These are phyloP conservation scores for Pristionchus japonicus DNA, from an alignment of 2,888 invertebrate species.

Conservation along the genomic window DNA sequence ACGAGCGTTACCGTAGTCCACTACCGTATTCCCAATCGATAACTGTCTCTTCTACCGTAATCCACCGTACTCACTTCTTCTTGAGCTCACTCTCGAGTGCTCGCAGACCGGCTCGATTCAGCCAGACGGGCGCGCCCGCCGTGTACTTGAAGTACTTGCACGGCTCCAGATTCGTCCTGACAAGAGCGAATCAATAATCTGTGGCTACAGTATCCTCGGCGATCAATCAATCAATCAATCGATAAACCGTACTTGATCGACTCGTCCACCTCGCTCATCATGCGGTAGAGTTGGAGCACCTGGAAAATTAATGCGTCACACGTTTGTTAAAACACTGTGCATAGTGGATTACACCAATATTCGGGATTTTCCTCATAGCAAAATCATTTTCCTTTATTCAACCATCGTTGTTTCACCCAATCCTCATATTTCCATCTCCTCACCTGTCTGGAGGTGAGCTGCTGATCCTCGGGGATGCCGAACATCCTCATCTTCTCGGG, in stretches of 20 bases:
- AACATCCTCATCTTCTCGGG: slow-evolving; percentile 73
- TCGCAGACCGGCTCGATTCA: slow-evolving; percentile 66
- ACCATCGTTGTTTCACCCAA: too few species aligned
- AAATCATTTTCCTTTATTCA: too few species aligned
- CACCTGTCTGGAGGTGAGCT: slow-evolving; percentile 72
- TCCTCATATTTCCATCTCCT: slow-evolving; percentile 67
- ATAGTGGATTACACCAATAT: neutral
- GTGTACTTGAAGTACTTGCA: slow-evolving; percentile 67
- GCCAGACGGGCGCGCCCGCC: slow-evolving; percentile 63
- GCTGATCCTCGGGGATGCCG: slow-evolving; percentile 73
- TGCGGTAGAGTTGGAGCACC: slow-evolving; percentile 69
- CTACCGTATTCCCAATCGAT: neutral
- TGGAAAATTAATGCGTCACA: slow-evolving; percentile 50
- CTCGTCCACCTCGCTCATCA: slow-evolving; percentile 68
- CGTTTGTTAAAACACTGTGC: neutral
- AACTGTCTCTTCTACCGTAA: neutral
- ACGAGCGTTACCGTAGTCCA: neutral
- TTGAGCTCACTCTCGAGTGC: slow-evolving; percentile 67
- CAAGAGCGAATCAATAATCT: slow-evolving; percentile 25
- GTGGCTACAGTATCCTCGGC: neutral
- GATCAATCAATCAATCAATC: neutral
- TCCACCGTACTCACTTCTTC: slow-evolving; percentile 52
- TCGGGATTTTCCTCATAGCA: too few species aligned
- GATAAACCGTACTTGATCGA: slow-evolving; percentile 60
- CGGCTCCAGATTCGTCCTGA: slow-evolving; percentile 69